Conservation (phyloP, 2,888 invertebrate genomes). For the Andrena haemorrhoa region DNA sequence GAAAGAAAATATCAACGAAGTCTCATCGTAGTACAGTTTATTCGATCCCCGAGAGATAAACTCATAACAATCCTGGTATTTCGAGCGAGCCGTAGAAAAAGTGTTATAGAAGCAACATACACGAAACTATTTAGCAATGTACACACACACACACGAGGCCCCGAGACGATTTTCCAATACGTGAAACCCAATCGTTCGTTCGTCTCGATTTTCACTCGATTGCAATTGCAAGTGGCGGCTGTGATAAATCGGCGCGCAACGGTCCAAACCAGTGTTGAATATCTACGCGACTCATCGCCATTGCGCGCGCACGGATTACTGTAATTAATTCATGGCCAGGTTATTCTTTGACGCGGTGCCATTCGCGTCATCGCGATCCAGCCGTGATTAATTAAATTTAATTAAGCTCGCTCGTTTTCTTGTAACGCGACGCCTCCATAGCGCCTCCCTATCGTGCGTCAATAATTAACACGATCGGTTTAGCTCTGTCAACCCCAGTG, state of each 20-base stretch:
- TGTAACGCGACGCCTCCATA: conserved; percentile 13
- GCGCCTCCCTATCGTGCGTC: background rate
- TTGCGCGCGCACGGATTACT: conserved; percentile 6
- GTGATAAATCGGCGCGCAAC: conserved; percentile 25
- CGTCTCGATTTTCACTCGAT: conserved; percentile 31
- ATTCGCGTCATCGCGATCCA: conserved; percentile 30
- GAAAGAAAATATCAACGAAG: too few relatives aligned
- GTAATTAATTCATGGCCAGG: conserved; percentile 27
- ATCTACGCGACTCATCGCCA: conserved; percentile 12
- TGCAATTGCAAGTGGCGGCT: conserved; percentile 16
- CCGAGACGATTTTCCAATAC: conserved; percentile 11
- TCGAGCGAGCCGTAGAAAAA: background rate
- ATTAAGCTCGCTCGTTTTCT: conserved; percentile 28
- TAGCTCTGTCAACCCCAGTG: background rate
- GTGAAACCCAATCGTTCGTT: conserved; percentile 27
- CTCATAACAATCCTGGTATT: background rate
- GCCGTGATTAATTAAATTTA: conserved; percentile 32
- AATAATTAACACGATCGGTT: conserved; percentile 26
- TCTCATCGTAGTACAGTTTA: too few relatives aligned
- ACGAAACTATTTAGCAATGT: too few relatives aligned
- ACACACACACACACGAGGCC: background rate
- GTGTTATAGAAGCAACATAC: too few relatives aligned
- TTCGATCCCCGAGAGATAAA: too few relatives aligned
- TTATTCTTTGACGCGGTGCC: conserved; percentile 14
- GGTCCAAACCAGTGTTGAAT: conserved; percentile 12